Conservation (phyloP, 23 tunicate genomes). For the Corella eumyota region DNA sequence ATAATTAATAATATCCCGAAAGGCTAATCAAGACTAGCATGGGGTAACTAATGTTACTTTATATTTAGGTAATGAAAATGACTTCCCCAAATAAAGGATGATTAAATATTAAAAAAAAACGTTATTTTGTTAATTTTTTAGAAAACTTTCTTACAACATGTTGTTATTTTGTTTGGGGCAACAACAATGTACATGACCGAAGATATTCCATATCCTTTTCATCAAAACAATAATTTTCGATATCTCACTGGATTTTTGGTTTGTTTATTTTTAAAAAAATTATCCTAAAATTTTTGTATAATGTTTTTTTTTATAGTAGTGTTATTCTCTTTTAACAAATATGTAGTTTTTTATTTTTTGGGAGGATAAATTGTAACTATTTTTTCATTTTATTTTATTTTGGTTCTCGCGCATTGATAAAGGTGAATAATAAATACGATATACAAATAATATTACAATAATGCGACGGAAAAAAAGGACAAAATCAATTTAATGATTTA, state of each 20-base stretch:
- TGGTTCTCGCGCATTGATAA: not conserved
- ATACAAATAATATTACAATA: no score
- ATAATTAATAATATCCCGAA: no score
- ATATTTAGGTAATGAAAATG: no score
- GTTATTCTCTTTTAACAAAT: no score
- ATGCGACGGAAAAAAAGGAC: no score
- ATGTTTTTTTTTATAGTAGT: conserved; percentile 4
- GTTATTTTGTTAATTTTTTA: not conserved
- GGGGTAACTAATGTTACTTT: no score
- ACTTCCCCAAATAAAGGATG: no score
- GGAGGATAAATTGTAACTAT: not conserved
- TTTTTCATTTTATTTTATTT: not conserved
- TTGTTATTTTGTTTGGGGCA: conserved; percentile 46
- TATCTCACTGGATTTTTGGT: conserved; percentile 92
- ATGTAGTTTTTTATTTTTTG: not conserved
- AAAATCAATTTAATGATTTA: no score
- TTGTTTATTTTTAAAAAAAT: no score
- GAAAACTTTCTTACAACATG: conserved; percentile 11
- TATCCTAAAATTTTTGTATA: not conserved
- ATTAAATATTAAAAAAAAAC: no score
- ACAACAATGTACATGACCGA: conserved; percentile 59
- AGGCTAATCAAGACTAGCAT: no score
- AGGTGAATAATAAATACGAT: no score
- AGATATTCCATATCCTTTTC: conserved; percentile 88
- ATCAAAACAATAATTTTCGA: conserved; percentile 74